phyloP scores from a whole-genome alignment of 1,140 invertebrate species.

The Brachionus asplanchnoidis region DNA sequence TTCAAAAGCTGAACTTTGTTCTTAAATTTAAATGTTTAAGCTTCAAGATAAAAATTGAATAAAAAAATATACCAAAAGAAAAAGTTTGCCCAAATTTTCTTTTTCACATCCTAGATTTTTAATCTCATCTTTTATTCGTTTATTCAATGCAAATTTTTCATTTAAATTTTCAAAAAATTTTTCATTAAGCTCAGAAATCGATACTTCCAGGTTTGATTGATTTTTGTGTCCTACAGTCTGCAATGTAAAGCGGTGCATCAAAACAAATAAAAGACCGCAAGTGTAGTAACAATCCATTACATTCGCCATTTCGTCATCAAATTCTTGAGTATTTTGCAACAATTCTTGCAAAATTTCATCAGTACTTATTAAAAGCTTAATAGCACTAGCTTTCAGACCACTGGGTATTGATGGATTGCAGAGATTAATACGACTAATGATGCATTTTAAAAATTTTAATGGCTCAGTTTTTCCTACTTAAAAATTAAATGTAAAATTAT shows the following conservation, averaged over 20 bases:
- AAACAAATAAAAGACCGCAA: not conserved
- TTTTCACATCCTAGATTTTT: not conserved
- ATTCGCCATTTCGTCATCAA: not conserved
- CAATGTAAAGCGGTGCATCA: not conserved
- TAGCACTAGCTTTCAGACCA: not conserved
- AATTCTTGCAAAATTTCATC: not conserved
- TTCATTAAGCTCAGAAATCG: not conserved
- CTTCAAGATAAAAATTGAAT: not conserved
- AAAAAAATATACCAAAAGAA: conserved; percentile 11
- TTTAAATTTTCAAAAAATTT: not conserved
- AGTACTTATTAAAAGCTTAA: not conserved
- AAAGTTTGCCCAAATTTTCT: not conserved
- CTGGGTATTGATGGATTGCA: not conserved
- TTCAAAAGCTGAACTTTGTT: conserved; percentile 7
- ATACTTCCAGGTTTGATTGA: not conserved
- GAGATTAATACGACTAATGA: not conserved
- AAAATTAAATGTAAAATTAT: not conserved
- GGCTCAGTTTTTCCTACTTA: not conserved
- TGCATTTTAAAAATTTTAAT: conserved; percentile 30
- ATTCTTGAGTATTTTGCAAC: not conserved
- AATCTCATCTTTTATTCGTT: not conserved
- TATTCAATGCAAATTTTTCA: not conserved
- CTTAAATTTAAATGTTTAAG: not conserved
- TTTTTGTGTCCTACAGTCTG: not conserved
- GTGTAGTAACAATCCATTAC: not conserved